Conservation (phyloP, 2,113 vertebrate genomes). For the Oryzias woworae region DNA sequence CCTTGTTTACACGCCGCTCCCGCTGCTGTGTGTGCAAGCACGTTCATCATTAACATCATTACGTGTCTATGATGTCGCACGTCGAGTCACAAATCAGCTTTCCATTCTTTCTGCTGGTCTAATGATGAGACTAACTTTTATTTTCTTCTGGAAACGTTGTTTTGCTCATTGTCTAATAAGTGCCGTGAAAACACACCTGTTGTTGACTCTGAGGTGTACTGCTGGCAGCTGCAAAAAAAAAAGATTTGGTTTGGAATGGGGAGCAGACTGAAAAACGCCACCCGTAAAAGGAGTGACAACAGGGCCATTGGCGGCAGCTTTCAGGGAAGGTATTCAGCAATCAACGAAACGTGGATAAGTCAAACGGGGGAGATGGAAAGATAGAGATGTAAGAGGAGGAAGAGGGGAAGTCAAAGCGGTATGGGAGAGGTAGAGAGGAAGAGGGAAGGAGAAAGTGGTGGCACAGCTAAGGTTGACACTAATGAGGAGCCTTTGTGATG, state of each 20-base stretch:
- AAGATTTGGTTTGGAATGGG: slow-evolving; percentile 8
- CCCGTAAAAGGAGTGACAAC: slow-evolving; percentile 27
- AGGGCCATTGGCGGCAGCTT: slow-evolving; percentile 45
- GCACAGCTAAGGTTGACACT: slow-evolving; percentile 83
- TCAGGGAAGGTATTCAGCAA: slow-evolving; percentile 39
- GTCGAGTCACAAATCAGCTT: slow-evolving; percentile 62
- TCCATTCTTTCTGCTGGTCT: slow-evolving; percentile 39
- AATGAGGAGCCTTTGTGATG: slow-evolving; percentile 84
- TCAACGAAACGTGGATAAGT: slow-evolving; percentile 64
- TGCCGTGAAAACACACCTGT: slow-evolving; percentile 50
- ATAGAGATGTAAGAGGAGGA: slow-evolving; percentile 57
- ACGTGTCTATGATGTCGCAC: slow-evolving; percentile 50
- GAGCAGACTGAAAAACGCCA: background rate
- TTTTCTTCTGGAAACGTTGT: slow-evolving; percentile 16
- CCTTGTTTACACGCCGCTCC: slow-evolving; percentile 72
- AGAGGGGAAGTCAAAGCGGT: slow-evolving; percentile 61
- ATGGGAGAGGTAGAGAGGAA: slow-evolving; percentile 55
- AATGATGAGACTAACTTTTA: slow-evolving; percentile 57
- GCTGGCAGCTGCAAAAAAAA: slow-evolving; percentile 2
- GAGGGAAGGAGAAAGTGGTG: slow-evolving; percentile 71
- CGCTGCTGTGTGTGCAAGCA: slow-evolving; percentile 23
- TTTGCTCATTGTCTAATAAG: slow-evolving; percentile 44
- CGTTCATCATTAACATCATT: slow-evolving; percentile 73
- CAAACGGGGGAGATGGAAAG: slow-evolving; percentile 50
- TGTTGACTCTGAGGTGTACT: background rate